phyloP scores from a whole-genome alignment of 2,797 vertebrate genomes.

The Tachyglossus aculeatus region DNA sequence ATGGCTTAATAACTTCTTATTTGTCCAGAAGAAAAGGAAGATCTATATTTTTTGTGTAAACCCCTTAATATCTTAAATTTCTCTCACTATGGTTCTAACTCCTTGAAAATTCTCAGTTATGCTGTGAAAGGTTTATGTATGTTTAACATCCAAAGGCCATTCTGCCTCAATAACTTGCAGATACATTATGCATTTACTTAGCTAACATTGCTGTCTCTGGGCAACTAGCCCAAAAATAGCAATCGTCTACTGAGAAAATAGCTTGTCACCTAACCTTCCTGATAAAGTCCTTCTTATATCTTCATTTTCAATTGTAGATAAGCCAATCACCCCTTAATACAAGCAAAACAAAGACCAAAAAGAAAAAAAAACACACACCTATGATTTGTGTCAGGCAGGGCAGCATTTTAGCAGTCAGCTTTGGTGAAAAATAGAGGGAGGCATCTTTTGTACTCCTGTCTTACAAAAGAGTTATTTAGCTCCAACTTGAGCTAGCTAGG shows the following conservation, averaged over 20 bases:
- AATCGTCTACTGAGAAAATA: constrained; percentile 35
- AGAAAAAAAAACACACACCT: constrained; percentile 17
- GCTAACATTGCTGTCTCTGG: constrained; percentile 20
- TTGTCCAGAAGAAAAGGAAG: too few relatives aligned
- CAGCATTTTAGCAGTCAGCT: neutral
- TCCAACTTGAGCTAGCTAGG: constrained; percentile 45
- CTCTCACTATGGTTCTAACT: neutral
- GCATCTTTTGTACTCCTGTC: constrained; percentile 41
- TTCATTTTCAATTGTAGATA: constrained; percentile 42
- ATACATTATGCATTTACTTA: constrained; percentile 44
- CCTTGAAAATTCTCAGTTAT: neutral
- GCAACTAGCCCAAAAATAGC: constrained; percentile 21
- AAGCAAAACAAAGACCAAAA: neutral
- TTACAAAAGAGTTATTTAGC: constrained; percentile 41
- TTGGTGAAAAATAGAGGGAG: constrained; percentile 49
- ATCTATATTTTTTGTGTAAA: neutral
- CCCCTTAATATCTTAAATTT: constrained; percentile 1
- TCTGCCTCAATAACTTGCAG: constrained; percentile 23
- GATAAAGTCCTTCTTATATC: constrained; percentile 33
- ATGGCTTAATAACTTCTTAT: too few relatives aligned
- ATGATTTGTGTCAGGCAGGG: constrained; percentile 29
- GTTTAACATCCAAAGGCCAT: constrained; percentile 6
- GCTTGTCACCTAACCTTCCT: constrained; percentile 53
- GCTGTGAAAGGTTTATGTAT: neutral
- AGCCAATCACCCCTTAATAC: constrained; percentile 44